Evolutionary conservation across 2,113 vertebrate genomes (phyloP).

Genomic region (Microtus montanus): DNA sequence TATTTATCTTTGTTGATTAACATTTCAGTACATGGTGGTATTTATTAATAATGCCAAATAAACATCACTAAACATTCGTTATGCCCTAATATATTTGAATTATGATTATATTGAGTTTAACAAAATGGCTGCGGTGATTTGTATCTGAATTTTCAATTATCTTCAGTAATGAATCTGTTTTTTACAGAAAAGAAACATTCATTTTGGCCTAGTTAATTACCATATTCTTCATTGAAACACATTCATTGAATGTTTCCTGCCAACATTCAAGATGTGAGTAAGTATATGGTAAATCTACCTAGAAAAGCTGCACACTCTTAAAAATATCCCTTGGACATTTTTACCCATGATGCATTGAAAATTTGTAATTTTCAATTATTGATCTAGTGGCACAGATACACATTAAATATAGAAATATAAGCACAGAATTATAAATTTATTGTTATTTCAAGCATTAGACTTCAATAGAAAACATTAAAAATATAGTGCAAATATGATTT

Average conservation of each 20-base stretch:
- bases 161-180: not conserved
- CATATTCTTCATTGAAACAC: not conserved
- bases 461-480: not conserved
- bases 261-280: not conserved
- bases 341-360: not conserved
- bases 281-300: not conserved
- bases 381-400: not conserved
- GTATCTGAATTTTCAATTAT: not conserved
- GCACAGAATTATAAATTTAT: rapidly evolving
- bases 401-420: not conserved
- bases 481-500: not conserved
- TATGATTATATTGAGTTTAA: not conserved
- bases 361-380: not conserved
- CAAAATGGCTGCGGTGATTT: not conserved
- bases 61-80: not conserved
- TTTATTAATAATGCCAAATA: not conserved
- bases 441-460: not conserved
- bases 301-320: not conserved
- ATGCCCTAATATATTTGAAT: not conserved
- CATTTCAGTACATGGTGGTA: not conserved
- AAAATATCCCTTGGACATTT: not conserved
- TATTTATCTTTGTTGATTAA: not conserved
- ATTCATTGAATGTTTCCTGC: too few species aligned
- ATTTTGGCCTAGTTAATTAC: not conserved
- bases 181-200: not conserved